These are phyloP conservation scores for Pygoscelis antarcticus DNA, from an alignment of 2,113 vertebrate genomes.

Conservation along the genomic window DNA sequence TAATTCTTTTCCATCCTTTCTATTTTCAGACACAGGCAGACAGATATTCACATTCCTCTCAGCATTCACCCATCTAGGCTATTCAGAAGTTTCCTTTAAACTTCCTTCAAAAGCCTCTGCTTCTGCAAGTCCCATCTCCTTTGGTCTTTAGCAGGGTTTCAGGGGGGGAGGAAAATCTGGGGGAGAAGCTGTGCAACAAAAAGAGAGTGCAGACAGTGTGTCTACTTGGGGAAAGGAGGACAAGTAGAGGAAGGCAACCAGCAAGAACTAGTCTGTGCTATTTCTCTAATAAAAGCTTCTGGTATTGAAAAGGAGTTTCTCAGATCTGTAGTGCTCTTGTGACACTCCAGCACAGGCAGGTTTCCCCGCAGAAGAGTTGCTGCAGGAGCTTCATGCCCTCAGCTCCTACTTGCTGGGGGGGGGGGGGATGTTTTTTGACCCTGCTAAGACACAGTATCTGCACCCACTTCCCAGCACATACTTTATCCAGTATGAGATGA, in stretches of 20 bases:
- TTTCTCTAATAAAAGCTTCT: background rate
- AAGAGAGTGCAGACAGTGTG: background rate
- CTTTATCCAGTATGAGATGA: background rate
- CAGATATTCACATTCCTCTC: background rate
- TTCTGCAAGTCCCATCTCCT: background rate
- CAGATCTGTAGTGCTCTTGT: background rate
- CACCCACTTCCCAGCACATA: background rate
- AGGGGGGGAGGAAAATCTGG: background rate
- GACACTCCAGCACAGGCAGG: rapidly evolving
- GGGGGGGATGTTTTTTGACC: background rate
- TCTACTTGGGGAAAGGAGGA: background rate
- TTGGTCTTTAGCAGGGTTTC: background rate
- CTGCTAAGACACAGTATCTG: background rate
- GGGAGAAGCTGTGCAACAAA: background rate
- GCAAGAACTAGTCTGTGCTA: background rate
- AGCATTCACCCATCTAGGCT: background rate
- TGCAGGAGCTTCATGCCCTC: background rate
- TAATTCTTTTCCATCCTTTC: background rate
- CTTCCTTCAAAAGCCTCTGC: background rate
- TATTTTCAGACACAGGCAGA: background rate
- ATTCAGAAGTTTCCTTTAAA: background rate
- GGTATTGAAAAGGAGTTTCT: background rate
- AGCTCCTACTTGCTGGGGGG: background rate
- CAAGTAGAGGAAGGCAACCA: background rate
- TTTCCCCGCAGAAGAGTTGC: background rate